A percentile compares a stretch with the other conserved stretches of the same genome.
phyloP scores from a whole-genome alignment of 1,140 invertebrate genomes.

The Heliconius melpomene region DNA sequence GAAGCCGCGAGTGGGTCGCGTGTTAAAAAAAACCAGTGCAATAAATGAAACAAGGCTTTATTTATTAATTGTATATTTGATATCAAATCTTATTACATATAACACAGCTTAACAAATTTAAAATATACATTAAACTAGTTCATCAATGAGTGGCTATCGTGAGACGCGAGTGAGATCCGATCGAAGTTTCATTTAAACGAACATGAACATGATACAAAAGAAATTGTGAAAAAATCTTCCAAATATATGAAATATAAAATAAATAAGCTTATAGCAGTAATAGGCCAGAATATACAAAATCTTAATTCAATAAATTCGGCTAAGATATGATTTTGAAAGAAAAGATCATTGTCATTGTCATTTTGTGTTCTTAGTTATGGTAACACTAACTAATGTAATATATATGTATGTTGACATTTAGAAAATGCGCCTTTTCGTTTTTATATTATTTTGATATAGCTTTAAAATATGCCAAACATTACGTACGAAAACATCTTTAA shows the following conservation, averaged over 20 bases:
- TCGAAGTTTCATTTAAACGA: neutral
- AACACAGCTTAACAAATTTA: conserved; percentile 71
- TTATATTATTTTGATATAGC: neutral
- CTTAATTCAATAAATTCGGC: neutral
- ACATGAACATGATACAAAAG: neutral
- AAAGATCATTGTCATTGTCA: neutral
- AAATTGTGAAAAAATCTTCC: neutral
- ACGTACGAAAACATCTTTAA: neutral
- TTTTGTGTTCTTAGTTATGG: neutral
- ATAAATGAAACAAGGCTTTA: conserved; percentile 41
- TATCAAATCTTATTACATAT: conserved; percentile 78
- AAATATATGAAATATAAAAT: neutral
- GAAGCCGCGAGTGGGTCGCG: too few relatives aligned
- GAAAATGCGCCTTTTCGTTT: neutral
- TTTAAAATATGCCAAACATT: neutral
- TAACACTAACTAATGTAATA: neutral
- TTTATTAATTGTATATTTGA: conserved; percentile 79
- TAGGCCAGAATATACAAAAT: conserved; percentile 2
- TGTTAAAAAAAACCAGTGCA: too few relatives aligned
- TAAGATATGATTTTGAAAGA: neutral
- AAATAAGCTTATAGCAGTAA: neutral
- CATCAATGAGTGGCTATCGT: conserved; percentile 20
- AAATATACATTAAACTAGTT: conserved; percentile 44
- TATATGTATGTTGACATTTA: neutral
- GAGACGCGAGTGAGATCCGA: conserved; percentile 29